Base-by-base conservation (phyloP, 2,888 invertebrate species). In the Drepana falcataria region DNA sequence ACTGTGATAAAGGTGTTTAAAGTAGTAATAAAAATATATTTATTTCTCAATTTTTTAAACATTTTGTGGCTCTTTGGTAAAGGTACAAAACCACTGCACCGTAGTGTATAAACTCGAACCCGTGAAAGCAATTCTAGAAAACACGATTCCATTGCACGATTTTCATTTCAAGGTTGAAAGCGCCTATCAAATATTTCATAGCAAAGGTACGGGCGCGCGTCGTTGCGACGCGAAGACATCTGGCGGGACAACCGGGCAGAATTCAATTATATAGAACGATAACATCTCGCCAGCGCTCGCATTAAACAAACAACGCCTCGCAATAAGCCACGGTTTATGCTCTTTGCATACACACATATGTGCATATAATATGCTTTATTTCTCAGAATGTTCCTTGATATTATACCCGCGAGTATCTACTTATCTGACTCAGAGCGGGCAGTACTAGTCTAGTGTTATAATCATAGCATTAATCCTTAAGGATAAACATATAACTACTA, bases 181-280 rank as follows among this genome's bases (percentile, higher is more conserved):
- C 53, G 56, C 57, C 54, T 57, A 54, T 40, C 52, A 55, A 59
- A 59, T 83, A 83, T 84, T 81, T 84, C 78, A 82, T 80, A 85
- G 85, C 84, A 86, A 83, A 80, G 68, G 73, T 72, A 72, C 71
- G 59, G 64, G 69, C 68, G 75, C 64, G 71, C 65, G 66, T 41
- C 63, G 66, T 71, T 71, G 71, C 65, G 66, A 60, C 60, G 40
- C 40, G 69, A 70, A 75, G 75, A 77, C 80, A 80, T 75, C 79
- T 81, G 80, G 76, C 65, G 65, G 67, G 71, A 80, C 82, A 82
- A 73, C 77, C 73, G 77, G 71, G 68, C 73, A 76, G 72, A 79
- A 81, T 82, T 79, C 76, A 83, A 81, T 82, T 80, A 77, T 72
- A 78, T 72, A 71, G 70, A 71, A 77, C 73, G 76, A 75, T 75